These are phyloP conservation scores for Papilio protenor DNA, from an alignment of 2,888 invertebrate species.

Conservation along the genomic window DNA sequence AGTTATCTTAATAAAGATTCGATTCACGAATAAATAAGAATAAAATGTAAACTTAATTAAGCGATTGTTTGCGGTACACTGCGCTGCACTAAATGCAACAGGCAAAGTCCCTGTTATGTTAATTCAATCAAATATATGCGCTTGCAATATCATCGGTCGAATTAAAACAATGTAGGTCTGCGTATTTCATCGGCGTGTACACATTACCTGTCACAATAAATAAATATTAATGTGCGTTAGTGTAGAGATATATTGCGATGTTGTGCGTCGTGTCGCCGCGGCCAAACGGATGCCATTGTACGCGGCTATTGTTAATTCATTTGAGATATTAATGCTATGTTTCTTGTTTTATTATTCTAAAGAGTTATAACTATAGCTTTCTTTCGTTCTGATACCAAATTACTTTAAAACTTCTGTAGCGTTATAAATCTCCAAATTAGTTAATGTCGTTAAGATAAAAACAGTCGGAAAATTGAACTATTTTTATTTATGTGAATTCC, in stretches of 20 bases:
- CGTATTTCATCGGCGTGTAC: not conserved
- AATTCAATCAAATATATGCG: not conserved
- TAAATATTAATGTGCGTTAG: conserved; percentile 27
- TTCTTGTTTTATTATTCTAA: not conserved
- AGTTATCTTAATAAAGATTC: too few relatives aligned
- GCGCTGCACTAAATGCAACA: not conserved
- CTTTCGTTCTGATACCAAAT: not conserved
- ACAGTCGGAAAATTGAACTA: not conserved
- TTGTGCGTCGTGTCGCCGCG: conserved; percentile 5
- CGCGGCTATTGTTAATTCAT: conserved; percentile 27
- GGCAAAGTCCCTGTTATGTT: not conserved
- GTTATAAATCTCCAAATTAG: not conserved
- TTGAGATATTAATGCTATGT: conserved; percentile 5
- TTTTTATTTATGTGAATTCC: not conserved
- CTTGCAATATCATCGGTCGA: not conserved
- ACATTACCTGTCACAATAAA: conserved; percentile 32
- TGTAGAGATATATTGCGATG: conserved; percentile 13
- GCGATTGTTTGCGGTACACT: not conserved
- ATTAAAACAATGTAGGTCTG: not conserved
- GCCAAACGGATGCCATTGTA: conserved; percentile 22
- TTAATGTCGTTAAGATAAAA: not conserved
- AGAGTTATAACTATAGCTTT: not conserved
- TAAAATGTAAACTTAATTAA: not conserved
- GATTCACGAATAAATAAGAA: not conserved
- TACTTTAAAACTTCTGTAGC: not conserved